These are phyloP conservation scores for Selenia dentaria DNA, from an alignment of 2,888 invertebrate species.

Conservation along the genomic window DNA sequence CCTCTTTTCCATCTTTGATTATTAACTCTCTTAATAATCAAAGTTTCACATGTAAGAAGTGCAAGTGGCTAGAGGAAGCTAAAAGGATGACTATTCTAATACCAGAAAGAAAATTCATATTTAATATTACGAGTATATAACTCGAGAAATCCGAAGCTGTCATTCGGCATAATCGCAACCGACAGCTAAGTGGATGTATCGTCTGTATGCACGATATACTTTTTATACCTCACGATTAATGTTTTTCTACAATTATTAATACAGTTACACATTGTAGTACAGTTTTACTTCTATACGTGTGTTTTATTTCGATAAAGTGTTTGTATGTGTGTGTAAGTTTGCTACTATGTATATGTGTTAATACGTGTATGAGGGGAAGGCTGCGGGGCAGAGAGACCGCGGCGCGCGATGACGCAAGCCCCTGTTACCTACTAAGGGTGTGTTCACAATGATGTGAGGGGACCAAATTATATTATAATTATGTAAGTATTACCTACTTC, in stretches of 20 bases:
- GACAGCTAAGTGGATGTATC: slow-evolving; percentile 9
- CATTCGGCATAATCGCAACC: slow-evolving; percentile 3
- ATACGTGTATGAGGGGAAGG: slow-evolving; percentile 38
- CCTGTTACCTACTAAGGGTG: slow-evolving; percentile 5
- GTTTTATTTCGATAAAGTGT: slow-evolving; percentile 29
- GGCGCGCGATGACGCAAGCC: slow-evolving; percentile 49
- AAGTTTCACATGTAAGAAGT: too few species aligned
- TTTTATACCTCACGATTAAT: slow-evolving; percentile 15
- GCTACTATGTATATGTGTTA: slow-evolving; percentile 28
- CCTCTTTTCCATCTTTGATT: too few species aligned
- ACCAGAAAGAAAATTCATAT: too few species aligned
- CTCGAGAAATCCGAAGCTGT: slow-evolving; percentile 3
- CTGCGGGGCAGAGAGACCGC: slow-evolving; percentile 14
- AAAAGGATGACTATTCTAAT: too few species aligned
- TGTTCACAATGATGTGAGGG: slow-evolving; percentile 2
- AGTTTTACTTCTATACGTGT: slow-evolving; percentile 8
- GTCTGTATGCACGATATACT: slow-evolving; percentile 8
- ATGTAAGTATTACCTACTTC: too few species aligned
- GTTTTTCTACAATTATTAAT: slow-evolving; percentile 10
- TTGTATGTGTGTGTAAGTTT: slow-evolving; percentile 31
- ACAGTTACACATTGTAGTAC: slow-evolving; percentile 14
- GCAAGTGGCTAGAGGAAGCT: too few species aligned
- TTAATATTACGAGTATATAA: too few species aligned
- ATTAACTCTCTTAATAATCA: too few species aligned
- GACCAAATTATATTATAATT: too few species aligned